phyloP scores from a whole-genome alignment of 2,797 vertebrate species.

The Netta rufina region DNA sequence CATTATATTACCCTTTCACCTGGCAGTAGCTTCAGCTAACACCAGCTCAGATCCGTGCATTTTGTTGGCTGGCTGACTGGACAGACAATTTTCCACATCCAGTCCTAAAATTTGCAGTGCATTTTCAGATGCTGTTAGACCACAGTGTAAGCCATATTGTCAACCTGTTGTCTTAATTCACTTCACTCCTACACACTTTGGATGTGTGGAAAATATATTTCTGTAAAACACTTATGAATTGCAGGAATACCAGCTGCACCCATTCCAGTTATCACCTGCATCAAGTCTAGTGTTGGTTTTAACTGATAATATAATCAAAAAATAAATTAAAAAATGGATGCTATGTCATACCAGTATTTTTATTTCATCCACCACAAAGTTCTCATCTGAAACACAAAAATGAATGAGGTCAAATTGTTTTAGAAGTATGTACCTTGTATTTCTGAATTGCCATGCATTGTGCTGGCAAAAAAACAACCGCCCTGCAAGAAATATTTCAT shows the following conservation, averaged over 20 bases:
- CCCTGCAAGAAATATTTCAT: constrained; percentile 60
- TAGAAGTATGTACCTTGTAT: constrained; percentile 52
- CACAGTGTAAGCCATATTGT: background rate
- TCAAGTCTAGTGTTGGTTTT: background rate
- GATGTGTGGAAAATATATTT: background rate
- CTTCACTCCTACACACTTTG: background rate
- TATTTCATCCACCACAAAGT: constrained; percentile 20
- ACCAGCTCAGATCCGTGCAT: background rate
- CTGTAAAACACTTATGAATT: constrained; percentile 9
- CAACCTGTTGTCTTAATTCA: background rate
- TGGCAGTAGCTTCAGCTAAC: background rate
- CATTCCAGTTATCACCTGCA: background rate
- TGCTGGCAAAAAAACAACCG: constrained; percentile 11
- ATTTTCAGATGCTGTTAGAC: background rate
- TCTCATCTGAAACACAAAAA: constrained; percentile 62
- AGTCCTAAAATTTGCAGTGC: background rate
- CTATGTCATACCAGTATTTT: constrained; percentile 49
- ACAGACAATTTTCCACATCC: background rate
- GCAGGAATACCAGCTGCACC: constrained; percentile 9
- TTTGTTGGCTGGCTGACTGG: background rate
- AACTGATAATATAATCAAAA: background rate
- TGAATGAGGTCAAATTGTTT: constrained; percentile 59
- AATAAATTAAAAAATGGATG: background rate
- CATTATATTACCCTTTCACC: background rate
- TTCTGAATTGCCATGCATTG: constrained; percentile 61